Percentiles rank a stretch among this genome's conserved stretches.
Conservation (phyloP, 2,113 vertebrate species). For the Neotoma lepida region DNA sequence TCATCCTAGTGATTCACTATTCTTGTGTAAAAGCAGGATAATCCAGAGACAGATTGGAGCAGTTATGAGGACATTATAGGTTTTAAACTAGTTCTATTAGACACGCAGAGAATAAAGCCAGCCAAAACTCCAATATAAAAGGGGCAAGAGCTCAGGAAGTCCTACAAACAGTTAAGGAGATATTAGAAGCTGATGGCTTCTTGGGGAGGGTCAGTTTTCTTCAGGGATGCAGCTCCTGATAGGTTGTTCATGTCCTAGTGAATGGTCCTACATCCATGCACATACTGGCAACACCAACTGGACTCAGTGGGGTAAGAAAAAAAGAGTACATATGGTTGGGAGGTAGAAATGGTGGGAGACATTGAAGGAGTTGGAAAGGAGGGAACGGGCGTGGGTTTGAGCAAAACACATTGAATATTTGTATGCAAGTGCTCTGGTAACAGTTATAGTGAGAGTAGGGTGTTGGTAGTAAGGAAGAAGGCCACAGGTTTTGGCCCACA, state of each 20-base stretch:
- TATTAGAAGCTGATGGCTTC: neutral
- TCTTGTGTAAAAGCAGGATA: constrained; percentile 7
- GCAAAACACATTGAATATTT: neutral
- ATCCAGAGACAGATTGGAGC: neutral
- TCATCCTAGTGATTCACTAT: neutral
- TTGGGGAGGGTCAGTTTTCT: neutral
- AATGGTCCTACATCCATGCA: neutral
- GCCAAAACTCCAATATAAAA: neutral
- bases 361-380: neutral
- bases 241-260: neutral
- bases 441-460: neutral
- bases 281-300: neutral
- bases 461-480: neutral
- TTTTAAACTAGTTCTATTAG: constrained; percentile 49
- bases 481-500: neutral
- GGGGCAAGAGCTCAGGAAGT: neutral
- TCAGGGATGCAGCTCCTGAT: neutral
- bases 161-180: too few species aligned
- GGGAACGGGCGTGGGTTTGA: neutral
- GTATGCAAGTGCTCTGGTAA: neutral
- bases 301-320: neutral
- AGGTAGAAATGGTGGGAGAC: neutral
- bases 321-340: neutral
- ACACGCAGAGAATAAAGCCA: neutral
- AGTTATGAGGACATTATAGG: constrained; percentile 3